Conservation (phyloP, 1,140 invertebrate species). For the Macrobrachium nipponense region DNA sequence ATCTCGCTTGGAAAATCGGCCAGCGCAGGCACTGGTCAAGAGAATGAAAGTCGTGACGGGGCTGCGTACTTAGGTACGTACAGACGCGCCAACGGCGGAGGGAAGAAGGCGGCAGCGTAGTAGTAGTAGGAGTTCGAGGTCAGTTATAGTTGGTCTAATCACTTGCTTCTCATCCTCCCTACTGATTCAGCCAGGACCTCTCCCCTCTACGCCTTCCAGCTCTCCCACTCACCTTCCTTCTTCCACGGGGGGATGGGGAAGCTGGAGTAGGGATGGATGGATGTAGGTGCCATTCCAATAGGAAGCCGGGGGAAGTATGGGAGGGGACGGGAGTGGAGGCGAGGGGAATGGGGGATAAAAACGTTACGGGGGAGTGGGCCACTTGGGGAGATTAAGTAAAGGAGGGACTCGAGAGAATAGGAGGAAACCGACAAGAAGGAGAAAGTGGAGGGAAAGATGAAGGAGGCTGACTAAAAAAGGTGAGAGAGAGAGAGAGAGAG, state of each 20-base stretch:
- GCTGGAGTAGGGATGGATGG: neutral
- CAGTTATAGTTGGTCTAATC: too few species aligned
- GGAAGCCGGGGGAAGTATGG: neutral
- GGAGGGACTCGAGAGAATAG: neutral
- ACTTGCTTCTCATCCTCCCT: too few species aligned
- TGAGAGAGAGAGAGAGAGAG: constrained; percentile 2
- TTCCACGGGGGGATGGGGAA: neutral
- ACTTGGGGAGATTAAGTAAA: neutral
- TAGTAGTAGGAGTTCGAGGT: too few species aligned
- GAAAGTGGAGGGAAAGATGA: neutral
- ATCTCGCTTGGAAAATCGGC: too few species aligned
- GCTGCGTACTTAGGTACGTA: too few species aligned
- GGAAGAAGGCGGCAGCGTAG: too few species aligned
- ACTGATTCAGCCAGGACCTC: too few species aligned
- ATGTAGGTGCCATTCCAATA: neutral
- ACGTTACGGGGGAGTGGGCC: neutral
- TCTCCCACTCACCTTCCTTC: too few species aligned
- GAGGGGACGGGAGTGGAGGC: neutral
- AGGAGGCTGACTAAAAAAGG: neutral
- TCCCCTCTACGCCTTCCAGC: too few species aligned
- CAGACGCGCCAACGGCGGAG: too few species aligned
- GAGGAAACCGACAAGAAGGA: neutral
- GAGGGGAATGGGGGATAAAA: neutral
- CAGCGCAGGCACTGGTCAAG: too few species aligned
- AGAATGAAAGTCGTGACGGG: too few species aligned